phyloP scores from a whole-genome alignment of 2,113 vertebrate species.

The Esox niger region DNA sequence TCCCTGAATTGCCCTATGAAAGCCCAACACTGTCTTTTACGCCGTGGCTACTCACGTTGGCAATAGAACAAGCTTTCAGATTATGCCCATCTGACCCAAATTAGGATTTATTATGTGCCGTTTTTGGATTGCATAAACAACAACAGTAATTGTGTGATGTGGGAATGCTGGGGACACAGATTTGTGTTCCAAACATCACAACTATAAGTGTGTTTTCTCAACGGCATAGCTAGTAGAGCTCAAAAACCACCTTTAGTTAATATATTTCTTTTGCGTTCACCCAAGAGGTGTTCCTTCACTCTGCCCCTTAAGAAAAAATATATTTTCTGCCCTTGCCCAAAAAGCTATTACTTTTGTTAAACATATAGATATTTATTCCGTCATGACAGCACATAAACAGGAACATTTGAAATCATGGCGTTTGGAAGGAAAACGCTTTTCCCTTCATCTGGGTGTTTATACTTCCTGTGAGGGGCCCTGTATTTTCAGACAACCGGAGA shows the following conservation, averaged over 20 bases:
- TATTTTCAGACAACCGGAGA: constrained; percentile 94
- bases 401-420: constrained; percentile 86
- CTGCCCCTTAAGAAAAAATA: constrained; percentile 37
- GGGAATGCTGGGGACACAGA: constrained; percentile 4
- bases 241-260: too few relatives aligned
- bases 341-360: constrained; percentile 40
- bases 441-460: constrained; percentile 86
- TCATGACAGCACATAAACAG: constrained; percentile 95
- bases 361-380: constrained; percentile 64
- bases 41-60: too few relatives aligned
- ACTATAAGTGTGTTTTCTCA: background rate
- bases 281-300: constrained; percentile 29
- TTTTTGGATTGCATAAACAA: too few relatives aligned
- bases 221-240: background rate
- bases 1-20: too few relatives aligned
- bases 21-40: too few relatives aligned
- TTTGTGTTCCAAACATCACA: background rate
- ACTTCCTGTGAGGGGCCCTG: constrained; percentile 90
- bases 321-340: constrained; percentile 40
- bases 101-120: too few relatives aligned
- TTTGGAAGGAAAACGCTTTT: constrained; percentile 84
- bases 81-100: too few relatives aligned
- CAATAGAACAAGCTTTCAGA: too few relatives aligned
- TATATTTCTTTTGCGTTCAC: background rate
- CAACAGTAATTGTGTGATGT: too few relatives aligned